Evolutionary conservation across 2,797 vertebrate genomes (phyloP).

Genomic region (Heteromormyrus szaboi): DNA sequence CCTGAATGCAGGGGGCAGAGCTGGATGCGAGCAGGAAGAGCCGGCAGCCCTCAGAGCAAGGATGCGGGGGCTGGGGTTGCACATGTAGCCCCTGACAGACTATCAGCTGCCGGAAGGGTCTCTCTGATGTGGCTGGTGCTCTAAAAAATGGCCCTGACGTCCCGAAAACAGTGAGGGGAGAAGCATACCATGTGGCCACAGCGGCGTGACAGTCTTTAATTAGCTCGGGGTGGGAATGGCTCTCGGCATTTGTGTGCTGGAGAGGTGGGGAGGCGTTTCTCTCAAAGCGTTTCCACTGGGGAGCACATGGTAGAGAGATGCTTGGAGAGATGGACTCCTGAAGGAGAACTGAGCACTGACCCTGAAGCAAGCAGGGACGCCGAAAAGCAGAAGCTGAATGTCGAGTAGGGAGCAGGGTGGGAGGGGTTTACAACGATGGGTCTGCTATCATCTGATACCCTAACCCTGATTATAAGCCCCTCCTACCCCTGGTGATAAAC

Average conservation of each 20-base stretch:
- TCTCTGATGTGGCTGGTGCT: constrained; percentile 36
- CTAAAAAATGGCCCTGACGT: background rate
- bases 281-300: background rate
- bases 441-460: background rate
- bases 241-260: background rate
- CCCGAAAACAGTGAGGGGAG: constrained; percentile 28
- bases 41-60: constrained; percentile 12
- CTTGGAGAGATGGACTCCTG: background rate
- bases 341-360: background rate
- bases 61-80: constrained; percentile 15
- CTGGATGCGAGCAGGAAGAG: background rate
- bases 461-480: background rate
- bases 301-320: background rate
- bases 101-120: constrained; percentile 17
- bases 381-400: background rate
- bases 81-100: background rate
- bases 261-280: background rate
- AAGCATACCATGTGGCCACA: constrained; percentile 7
- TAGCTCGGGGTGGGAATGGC: background rate
- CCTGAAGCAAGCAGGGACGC: background rate
- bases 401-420: background rate
- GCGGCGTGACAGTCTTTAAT: background rate
- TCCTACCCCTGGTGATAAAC: background rate
- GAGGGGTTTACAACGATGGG: background rate
- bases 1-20: background rate